Evolutionary conservation across 2,113 vertebrate genomes (phyloP).

Genomic region (Erythrolamprus reginae): DNA sequence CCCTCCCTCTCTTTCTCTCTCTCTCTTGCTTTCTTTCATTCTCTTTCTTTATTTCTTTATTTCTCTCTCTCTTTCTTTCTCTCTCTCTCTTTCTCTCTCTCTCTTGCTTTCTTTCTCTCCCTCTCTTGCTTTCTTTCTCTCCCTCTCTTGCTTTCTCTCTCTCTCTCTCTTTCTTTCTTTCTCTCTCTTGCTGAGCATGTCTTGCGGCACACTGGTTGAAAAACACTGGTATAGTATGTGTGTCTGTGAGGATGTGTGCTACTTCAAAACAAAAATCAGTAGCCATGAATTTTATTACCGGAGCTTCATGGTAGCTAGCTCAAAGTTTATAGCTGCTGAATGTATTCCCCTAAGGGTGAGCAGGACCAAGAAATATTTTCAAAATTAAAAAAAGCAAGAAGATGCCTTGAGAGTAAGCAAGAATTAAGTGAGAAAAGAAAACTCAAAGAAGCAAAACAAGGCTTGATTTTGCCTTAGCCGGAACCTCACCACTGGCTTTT

Average conservation of each 20-base stretch:
- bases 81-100: too few relatives aligned
- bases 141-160: too few relatives aligned
- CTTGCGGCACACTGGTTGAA: too few relatives aligned
- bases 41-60: too few relatives aligned
- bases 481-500: rapidly evolving
- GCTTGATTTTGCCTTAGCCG: background rate
- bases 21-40: too few relatives aligned
- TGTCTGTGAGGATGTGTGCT: background rate
- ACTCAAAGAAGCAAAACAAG: rapidly evolving
- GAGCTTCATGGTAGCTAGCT: background rate
- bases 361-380: constrained; percentile 2
- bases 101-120: too few relatives aligned
- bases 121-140: too few relatives aligned
- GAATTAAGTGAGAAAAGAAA: constrained; percentile 7
- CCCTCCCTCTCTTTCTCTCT: too few relatives aligned
- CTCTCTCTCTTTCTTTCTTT: too few relatives aligned
- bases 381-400: background rate
- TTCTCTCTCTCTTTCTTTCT: too few relatives aligned
- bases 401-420: constrained; percentile 14
- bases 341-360: background rate
- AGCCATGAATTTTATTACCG: background rate
- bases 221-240: too few relatives aligned
- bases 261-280: background rate
- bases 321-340: background rate
- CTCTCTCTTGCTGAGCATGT: too few relatives aligned